phyloP scores from a whole-genome alignment of 2,888 invertebrate genomes.

The Ophioninae sp. region DNA sequence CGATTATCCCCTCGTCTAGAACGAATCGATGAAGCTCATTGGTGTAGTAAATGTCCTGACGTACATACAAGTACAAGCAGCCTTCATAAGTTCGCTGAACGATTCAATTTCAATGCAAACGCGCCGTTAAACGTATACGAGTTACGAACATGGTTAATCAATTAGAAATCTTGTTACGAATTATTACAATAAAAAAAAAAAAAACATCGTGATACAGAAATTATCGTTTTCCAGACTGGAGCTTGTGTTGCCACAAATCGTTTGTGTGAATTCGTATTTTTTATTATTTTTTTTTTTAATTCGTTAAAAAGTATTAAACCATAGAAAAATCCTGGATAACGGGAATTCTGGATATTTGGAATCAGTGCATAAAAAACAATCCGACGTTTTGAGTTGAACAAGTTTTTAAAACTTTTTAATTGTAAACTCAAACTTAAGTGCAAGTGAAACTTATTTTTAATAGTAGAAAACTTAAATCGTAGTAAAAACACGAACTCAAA shows the following conservation, averaged over 20 bases:
- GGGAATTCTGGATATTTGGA: background rate
- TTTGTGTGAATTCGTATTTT: background rate
- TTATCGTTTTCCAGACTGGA: too few relatives aligned
- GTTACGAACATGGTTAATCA: background rate
- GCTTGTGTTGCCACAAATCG: background rate
- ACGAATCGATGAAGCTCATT: background rate
- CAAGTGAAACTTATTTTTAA: too few relatives aligned
- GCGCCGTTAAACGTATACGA: background rate
- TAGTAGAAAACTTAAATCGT: too few relatives aligned
- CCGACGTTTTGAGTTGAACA: too few relatives aligned
- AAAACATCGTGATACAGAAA: background rate
- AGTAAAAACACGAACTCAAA: too few relatives aligned
- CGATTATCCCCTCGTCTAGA: background rate
- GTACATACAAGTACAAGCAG: background rate
- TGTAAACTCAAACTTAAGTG: too few relatives aligned
- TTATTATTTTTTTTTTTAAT: background rate
- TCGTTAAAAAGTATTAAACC: background rate
- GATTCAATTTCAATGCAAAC: background rate
- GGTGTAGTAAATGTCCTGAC: background rate
- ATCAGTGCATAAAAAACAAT: too few relatives aligned
- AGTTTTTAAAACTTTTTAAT: too few relatives aligned
- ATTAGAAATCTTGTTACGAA: background rate
- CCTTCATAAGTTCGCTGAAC: background rate
- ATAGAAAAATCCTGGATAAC: background rate
- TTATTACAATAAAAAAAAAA: background rate